Percentiles rank a stretch among this genome's conserved stretches.
Evolutionary conservation across 2,113 vertebrate genomes (phyloP).

Genomic region (Willisornis vidua): DNA sequence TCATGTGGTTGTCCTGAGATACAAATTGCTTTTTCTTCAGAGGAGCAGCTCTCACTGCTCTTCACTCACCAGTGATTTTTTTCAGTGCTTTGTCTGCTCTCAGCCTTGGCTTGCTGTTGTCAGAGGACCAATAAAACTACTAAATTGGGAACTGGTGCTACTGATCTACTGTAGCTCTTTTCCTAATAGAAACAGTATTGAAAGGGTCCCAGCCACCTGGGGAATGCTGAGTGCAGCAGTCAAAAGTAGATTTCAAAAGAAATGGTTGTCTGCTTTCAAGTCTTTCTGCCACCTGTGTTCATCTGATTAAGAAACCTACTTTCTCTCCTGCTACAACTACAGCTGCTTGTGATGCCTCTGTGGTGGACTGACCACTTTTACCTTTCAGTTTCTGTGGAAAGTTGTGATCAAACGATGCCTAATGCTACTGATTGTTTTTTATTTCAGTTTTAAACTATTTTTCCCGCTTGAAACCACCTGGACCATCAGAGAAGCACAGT

Average conservation of each 20-base stretch:
- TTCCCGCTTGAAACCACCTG: background rate
- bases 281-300: conserved; percentile 12
- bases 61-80: background rate
- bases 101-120: background rate
- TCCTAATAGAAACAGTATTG: background rate
- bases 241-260: conserved; percentile 23
- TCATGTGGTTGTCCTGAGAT: background rate
- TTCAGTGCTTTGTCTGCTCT: background rate
- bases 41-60: background rate
- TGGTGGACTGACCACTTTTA: background rate
- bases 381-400: background rate
- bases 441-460: background rate
- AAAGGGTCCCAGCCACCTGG: conserved; percentile 34
- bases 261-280: conserved; percentile 27
- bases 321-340: background rate
- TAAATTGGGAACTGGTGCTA: background rate
- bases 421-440: background rate
- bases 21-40: background rate
- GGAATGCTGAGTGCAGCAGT: conserved; percentile 2
- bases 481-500: background rate
- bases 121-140: background rate
- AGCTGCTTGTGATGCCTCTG: background rate
- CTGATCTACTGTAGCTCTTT: background rate
- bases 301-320: background rate
- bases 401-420: background rate